A percentile compares a stretch with the other conserved stretches of the same genome.
These are phyloP conservation scores for Syrmaticus mikado DNA, from an alignment of 2,113 vertebrate genomes.

Conservation along the genomic window DNA sequence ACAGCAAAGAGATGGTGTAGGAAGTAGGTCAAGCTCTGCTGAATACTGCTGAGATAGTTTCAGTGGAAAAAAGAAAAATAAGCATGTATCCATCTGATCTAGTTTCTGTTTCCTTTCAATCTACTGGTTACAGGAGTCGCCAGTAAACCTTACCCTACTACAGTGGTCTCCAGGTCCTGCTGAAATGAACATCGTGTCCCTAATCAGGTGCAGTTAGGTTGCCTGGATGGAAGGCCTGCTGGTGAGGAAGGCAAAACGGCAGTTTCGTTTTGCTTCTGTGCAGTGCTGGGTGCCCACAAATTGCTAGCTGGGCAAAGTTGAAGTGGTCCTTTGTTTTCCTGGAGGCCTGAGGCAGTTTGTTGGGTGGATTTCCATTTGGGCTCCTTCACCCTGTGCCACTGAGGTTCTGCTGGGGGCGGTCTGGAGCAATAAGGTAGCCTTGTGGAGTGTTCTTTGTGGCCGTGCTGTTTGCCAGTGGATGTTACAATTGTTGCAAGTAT, in stretches of 20 bases:
- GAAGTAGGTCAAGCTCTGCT: constrained; percentile 4
- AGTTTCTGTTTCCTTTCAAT: constrained; percentile 48
- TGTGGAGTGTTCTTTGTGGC: fast-evolving
- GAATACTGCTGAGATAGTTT: constrained; percentile 12
- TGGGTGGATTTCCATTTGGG: background rate
- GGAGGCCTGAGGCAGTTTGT: fast-evolving
- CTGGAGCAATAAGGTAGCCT: background rate
- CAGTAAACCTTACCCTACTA: background rate
- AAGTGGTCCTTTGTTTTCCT: background rate
- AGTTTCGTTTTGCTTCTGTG: background rate
- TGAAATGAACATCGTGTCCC: background rate
- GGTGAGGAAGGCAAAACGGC: background rate
- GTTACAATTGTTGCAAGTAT: background rate
- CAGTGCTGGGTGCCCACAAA: background rate
- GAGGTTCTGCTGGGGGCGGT: background rate
- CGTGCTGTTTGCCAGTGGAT: background rate
- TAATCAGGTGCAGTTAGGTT: too few species aligned
- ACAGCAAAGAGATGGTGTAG: constrained; percentile 5
- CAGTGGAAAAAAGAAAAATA: constrained; percentile 3
- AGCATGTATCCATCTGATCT: constrained; percentile 55
- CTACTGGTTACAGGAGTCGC: background rate
- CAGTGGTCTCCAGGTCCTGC: background rate
- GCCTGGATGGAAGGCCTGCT: background rate
- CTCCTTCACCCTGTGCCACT: background rate
- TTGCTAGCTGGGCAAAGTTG: background rate